Evolutionary conservation across 2,797 vertebrate genomes (phyloP), one percentile per base, ranked within the genome.

Genomic region (Erethizon dorsatum): DNA sequence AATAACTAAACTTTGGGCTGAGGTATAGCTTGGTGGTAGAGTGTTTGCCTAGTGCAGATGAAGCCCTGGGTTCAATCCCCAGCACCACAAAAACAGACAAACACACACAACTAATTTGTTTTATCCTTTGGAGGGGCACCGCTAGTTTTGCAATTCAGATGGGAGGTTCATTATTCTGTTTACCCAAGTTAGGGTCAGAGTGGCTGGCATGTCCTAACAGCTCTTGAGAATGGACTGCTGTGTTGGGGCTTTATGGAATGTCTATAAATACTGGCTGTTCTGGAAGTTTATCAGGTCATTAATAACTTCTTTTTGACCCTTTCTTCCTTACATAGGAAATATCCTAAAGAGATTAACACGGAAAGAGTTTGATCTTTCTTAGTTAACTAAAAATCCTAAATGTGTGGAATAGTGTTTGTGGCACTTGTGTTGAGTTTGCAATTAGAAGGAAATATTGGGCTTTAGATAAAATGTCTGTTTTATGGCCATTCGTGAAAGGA

Each of bases 401-500:
- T 93, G 96, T 91, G 95, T 92, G 96, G 73, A 94, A 63, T 57
- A 28, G 57, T 69, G 78, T 61, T 82, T 52, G 83, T 2, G 97
- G 95, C 93, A 89, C 78, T 97, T 98, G 93, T 96, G 92, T 97
- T 97, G 95, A 84, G 96, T 94, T 96, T 98, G 96, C 96, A 97
- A 95, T 98, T 98, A 97, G 96, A 98, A 97, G 96, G 97, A 97
- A 98, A 96, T 97, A 89, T 84, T 97, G 93, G 94, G 94, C 92
- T 97, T 97, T 96, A 97, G 97, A 98, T 97, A 97, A 96, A 98
- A 95, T 89, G 33, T 59, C 45, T n/a, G 87, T 85, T 97, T 96
- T 97, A 94, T 59, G 88, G 91, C 59, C 63, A 75, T 97, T 96
- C 93, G 93, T 91, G 95, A 97, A 95, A 97, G 95, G 96, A 94